Evolutionary conservation across 2,113 vertebrate genomes (phyloP).

Genomic region (Laterallus jamaicensis): DNA sequence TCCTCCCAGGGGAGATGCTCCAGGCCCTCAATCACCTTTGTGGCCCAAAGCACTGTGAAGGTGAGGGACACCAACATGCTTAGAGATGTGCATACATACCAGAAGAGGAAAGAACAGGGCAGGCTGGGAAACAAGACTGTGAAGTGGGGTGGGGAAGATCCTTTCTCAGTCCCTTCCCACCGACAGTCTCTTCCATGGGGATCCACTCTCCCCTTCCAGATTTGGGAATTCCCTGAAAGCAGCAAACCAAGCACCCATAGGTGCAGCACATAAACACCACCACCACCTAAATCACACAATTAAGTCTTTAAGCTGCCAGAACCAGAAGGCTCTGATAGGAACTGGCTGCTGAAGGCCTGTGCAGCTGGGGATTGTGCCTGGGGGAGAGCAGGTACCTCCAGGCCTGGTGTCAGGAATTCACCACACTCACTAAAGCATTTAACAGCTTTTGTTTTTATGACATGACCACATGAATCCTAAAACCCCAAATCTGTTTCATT

Average conservation of each 20-base stretch:
- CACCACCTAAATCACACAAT: background rate
- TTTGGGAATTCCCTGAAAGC: background rate
- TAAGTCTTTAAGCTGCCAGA: background rate
- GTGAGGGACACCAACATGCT: too few species aligned
- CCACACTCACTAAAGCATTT: background rate
- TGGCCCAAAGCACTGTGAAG: too few species aligned
- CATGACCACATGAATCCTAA: background rate
- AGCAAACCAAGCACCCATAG: background rate
- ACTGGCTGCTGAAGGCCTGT: rapidly evolving
- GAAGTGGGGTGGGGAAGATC: background rate
- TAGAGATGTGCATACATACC: background rate
- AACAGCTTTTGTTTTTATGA: background rate
- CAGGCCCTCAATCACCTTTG: too few species aligned
- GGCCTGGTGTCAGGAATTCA: background rate
- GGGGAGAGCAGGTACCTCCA: background rate
- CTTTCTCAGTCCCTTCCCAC: background rate
- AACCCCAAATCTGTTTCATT: background rate
- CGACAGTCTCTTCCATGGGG: background rate
- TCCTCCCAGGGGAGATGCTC: too few species aligned
- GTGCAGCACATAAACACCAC: too few species aligned
- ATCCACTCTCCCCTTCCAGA: background rate
- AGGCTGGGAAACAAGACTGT: background rate
- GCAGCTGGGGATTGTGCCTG: background rate
- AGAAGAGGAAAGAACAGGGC: background rate
- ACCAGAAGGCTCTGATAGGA: rapidly evolving